Conservation (phyloP, 2,113 vertebrate genomes). For the Cheirogaleus medius region DNA sequence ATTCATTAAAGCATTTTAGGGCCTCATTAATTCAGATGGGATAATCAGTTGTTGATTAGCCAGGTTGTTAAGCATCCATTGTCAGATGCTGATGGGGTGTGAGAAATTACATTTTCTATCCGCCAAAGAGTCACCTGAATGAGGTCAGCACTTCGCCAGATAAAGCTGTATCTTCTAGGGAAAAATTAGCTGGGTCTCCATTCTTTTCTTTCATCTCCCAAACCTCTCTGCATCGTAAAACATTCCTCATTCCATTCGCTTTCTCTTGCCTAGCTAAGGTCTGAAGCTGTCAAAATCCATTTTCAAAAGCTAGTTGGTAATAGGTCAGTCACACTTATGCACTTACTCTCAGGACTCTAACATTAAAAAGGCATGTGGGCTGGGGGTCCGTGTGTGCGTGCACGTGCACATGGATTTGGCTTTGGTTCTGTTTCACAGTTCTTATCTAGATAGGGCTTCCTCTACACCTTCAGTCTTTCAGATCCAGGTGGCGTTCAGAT, state of each 20-base stretch:
- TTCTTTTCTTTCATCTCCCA: background rate
- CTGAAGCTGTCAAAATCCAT: background rate
- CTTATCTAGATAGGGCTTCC: background rate
- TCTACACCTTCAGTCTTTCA: background rate
- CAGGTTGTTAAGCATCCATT: slow-evolving; percentile 63
- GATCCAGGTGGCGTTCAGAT: background rate
- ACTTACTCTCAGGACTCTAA: background rate
- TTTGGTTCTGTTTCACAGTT: background rate
- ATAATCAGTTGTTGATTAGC: slow-evolving; percentile 74
- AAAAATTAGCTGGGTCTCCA: background rate
- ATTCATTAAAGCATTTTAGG: slow-evolving; percentile 68
- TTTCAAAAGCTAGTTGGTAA: background rate
- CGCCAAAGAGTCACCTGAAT: slow-evolving; percentile 56
- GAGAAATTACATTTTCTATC: slow-evolving; percentile 46
- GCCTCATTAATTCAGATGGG: slow-evolving; percentile 61
- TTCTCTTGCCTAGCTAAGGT: background rate
- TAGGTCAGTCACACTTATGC: background rate
- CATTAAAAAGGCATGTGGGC: background rate
- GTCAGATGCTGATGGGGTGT: slow-evolving; percentile 53
- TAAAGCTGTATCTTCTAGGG: slow-evolving; percentile 35
- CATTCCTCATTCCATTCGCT: background rate
- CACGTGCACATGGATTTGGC: rapidly evolving
- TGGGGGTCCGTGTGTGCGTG: background rate
- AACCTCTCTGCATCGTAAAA: background rate
- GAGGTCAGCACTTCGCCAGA: slow-evolving; percentile 42